Evolutionary conservation across 2,888 invertebrate species (phyloP), one percentile per base, ranked within the genome.

Genomic region (Nebria salina): DNA sequence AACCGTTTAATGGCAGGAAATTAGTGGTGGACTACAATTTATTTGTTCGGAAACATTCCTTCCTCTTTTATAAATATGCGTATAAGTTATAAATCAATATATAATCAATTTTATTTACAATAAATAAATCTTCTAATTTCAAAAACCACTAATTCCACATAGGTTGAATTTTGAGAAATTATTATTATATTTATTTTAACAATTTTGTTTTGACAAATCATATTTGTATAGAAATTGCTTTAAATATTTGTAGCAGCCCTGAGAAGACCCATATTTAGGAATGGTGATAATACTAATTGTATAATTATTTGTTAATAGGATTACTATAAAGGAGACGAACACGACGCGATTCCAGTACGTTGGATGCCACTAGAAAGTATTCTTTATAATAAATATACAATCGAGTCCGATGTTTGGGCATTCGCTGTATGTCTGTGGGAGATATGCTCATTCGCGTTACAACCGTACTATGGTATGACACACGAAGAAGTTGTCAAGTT

Each of bases 321-420:
- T 88, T 98, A 98, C 88, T 98, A 98, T 88, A 97, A 97, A 89
- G 98, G 98, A 11, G 95, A 97, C 88, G 97, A 97, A 86, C 95
- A 97, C 87, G 97, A 97, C 89, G 98, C 98, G 15, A 97, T 98
- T 85, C 98, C 98, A 64, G 97, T 98, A 34, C 92, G 98, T 87
- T 98, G 98, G 98, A 98, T 98, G 98, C 98, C 98, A 26, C 90
- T 98, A 82, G 98, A 98, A 89, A 96, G 98, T 89, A 98, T 98
- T 88, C 91, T 98, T 77, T 98, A 97, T 88, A 98, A 98, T 89
- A 97, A 97, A 88, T 98, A 98, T 89, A 98, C 98, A 13, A 92
- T 96, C 83, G 97, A 98, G 88, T 97, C 98, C 11, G 98, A 98
- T 90, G 97, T 98, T 0, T 98, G 98, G 98, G 98, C 98, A 13